A percentile compares a stretch with the other conserved stretches of the same genome.
phyloP scores from a whole-genome alignment of 2,888 invertebrate species.

The Hymenopus coronatus region DNA sequence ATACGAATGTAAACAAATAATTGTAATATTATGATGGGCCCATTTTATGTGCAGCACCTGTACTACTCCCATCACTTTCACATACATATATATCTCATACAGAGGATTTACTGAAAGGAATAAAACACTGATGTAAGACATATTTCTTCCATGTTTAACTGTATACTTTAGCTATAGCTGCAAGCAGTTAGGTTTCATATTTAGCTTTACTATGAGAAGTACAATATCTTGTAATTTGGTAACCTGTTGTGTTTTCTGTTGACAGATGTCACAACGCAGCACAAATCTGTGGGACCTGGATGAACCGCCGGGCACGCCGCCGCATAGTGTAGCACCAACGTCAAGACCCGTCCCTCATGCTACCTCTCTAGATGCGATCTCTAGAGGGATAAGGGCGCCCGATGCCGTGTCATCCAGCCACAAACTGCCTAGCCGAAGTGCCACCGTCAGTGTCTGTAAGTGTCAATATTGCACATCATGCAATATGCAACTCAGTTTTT shows the following conservation, averaged over 20 bases:
- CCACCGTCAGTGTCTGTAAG: slow-evolving; percentile 59
- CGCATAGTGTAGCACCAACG: not conserved
- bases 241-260: not conserved
- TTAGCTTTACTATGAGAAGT: too few relatives aligned
- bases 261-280: slow-evolving; percentile 46
- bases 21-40: too few relatives aligned
- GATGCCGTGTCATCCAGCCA: slow-evolving; percentile 44
- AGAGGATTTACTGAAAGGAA: too few relatives aligned
- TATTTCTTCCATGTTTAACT: too few relatives aligned
- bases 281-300: slow-evolving; percentile 38
- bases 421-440: slow-evolving; percentile 50
- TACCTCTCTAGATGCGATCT: slow-evolving; percentile 59
- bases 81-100: too few relatives aligned
- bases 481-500: too few relatives aligned
- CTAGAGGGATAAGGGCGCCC: slow-evolving; percentile 44
- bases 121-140: too few relatives aligned
- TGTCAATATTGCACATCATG: slow-evolving; percentile 34
- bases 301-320: not conserved
- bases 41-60: too few relatives aligned
- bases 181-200: too few relatives aligned
- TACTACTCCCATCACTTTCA: too few relatives aligned
- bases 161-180: too few relatives aligned
- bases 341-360: slow-evolving; percentile 51
- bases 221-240: not conserved
- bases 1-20: too few relatives aligned